A percentile compares a stretch with the other conserved stretches of the same genome.
These are phyloP conservation scores for Sebastes taczanowskii DNA, from an alignment of 2,797 vertebrate species.

Conservation along the genomic window DNA sequence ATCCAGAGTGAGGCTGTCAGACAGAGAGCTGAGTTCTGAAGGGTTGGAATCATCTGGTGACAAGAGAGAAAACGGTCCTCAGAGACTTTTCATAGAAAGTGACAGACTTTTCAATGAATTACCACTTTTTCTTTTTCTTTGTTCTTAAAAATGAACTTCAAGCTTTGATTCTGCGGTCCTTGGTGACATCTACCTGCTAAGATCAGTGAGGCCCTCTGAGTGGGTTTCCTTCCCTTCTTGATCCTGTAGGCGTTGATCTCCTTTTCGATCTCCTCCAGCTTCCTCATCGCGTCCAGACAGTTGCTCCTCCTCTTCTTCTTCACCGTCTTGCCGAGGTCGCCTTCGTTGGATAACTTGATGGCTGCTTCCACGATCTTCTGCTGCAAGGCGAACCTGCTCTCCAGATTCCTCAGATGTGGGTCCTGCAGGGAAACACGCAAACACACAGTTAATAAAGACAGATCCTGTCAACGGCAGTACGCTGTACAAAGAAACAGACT, in stretches of 20 bases:
- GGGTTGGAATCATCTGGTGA: conserved; percentile 90
- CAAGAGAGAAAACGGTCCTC: conserved; percentile 30
- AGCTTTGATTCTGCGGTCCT: neutral
- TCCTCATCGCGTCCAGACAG: conserved; percentile 87
- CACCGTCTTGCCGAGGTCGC: conserved; percentile 91
- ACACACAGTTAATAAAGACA: conserved; percentile 15
- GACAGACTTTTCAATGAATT: neutral
- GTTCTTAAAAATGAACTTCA: neutral
- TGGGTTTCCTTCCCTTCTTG: conserved; percentile 88
- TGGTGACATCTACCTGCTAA: conserved; percentile 82
- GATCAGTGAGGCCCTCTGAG: conserved; percentile 87
- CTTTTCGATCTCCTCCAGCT: conserved; percentile 90
- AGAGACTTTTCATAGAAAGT: conserved; percentile 25
- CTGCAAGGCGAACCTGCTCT: conserved; percentile 93
- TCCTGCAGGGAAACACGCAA: conserved; percentile 78
- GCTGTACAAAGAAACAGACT: conserved; percentile 2
- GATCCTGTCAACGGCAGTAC: neutral
- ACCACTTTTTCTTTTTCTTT: neutral
- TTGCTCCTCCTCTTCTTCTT: conserved; percentile 94
- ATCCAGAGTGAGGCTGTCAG: conserved; percentile 91
- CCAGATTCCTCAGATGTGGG: conserved; percentile 90
- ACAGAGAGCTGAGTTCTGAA: conserved; percentile 93
- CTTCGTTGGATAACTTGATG: conserved; percentile 89
- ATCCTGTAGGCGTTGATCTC: conserved; percentile 91
- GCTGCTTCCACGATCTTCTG: conserved; percentile 96